Evolutionary conservation across 1,140 invertebrate species (phyloP), one percentile per base, ranked within the genome.

Genomic region (Aphaenogaster rudis): DNA sequence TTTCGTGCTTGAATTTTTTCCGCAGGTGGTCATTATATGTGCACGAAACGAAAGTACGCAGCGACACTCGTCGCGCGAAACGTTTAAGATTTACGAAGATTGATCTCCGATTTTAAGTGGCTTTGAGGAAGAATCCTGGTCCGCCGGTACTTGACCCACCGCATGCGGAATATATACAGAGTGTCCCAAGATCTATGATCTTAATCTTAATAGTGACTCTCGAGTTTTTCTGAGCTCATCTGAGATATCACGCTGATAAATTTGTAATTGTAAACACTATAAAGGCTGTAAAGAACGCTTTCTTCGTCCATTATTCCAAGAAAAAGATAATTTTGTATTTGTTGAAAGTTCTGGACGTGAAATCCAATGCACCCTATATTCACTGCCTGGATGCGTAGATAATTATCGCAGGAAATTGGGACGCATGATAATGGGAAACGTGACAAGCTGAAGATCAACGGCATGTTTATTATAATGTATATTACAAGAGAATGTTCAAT

Each of bases 11-110:
- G n/a, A 69, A 88, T 64, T 88, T 79, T 69, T 88, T 61, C 39
- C 17, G 48, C 72, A 54, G 54, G 59, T 71, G 78, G 76, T 86
- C 78, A 76, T 87, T 89, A 80, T 45, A 17, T 59, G 21, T 45
- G 28, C 57, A 45, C 66, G n/a, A 69, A 42, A 63, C 50, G 52
- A 69, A 66, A 69, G 45, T 66, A 9, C 42, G 50, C 45, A n/a
- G 61, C 59, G 81, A 87, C 86, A 72, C 36, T 80, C 74, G 64
- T 80, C 86, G 28, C 78, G 59, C 45, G 86, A 57, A 52, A 57
- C 69, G 59, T 88, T 87, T 76, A 87, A 77, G 67, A 86, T 64
- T 52, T 45, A 74, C 77, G 79, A 72, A 71, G 79, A 82, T 82
- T 82, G 67, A 82, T 82, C 67, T 72, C 21, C 36, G 50, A 82